Evolutionary conservation across 35 echinoderm and acorn worm species (phyloP).

Genomic region (Lytechinus pictus): DNA sequence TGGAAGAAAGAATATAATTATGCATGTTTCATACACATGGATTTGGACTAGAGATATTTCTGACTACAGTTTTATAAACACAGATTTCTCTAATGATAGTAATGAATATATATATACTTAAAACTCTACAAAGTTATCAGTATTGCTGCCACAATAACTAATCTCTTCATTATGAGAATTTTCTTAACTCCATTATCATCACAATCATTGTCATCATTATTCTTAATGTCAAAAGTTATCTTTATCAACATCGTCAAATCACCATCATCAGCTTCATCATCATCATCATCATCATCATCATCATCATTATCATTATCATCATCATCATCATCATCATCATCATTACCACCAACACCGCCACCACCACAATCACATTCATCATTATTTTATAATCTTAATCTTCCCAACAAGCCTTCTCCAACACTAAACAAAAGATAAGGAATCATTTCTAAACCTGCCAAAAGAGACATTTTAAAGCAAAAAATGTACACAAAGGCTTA

Average conservation of each 20-base stretch:
- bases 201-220: not conserved
- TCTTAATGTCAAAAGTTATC: too few species aligned
- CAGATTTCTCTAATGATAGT: not conserved
- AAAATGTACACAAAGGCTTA: too few species aligned
- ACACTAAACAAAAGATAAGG: too few species aligned
- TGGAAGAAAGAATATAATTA: constrained; percentile 15
- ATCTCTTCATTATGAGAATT: not conserved
- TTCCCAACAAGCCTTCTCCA: too few species aligned
- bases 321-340: not conserved
- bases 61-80: not conserved
- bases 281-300: not conserved
- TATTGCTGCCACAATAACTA: not conserved
- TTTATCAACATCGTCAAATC: not conserved
- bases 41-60: not conserved
- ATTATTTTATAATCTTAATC: too few species aligned
- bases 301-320: not conserved
- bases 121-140: not conserved
- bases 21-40: not conserved
- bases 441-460: too few species aligned
- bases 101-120: not conserved
- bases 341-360: not conserved
- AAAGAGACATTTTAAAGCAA: too few species aligned
- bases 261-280: not conserved
- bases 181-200: not conserved
- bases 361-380: too few species aligned